Evolutionary conservation across 2,797 vertebrate genomes (phyloP).

Genomic region (Hybognathus amarus): DNA sequence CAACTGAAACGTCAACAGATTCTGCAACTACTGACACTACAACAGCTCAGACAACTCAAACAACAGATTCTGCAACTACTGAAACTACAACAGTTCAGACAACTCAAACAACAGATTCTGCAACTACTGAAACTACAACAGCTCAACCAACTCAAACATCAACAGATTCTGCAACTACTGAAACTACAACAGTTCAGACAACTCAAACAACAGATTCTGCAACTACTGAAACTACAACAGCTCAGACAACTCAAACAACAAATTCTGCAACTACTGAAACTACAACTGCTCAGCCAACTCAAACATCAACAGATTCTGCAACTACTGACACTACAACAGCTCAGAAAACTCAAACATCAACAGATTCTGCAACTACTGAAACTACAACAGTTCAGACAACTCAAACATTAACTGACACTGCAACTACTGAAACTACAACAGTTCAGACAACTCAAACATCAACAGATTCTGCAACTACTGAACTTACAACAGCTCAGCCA

Average conservation of each 20-base stretch:
- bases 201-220: rapidly evolving
- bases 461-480: too few species aligned
- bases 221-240: background rate
- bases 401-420: too few species aligned
- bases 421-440: too few species aligned
- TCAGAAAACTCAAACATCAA: too few species aligned
- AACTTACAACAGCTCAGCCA: too few species aligned
- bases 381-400: too few species aligned
- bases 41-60: background rate
- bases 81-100: rapidly evolving
- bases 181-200: too few species aligned
- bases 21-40: background rate
- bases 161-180: rapidly evolving
- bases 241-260: rapidly evolving
- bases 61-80: background rate
- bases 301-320: rapidly evolving
- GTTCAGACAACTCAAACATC: too few species aligned
- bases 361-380: too few species aligned
- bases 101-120: background rate
- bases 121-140: too few species aligned
- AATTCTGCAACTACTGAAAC: background rate
- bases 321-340: background rate
- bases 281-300: rapidly evolving
- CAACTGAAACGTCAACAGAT: rapidly evolving
- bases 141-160: rapidly evolving